Evolutionary conservation across 2,113 vertebrate species (phyloP), one percentile per base, ranked within the genome.

Genomic region (Amphilophus citrinellus): DNA sequence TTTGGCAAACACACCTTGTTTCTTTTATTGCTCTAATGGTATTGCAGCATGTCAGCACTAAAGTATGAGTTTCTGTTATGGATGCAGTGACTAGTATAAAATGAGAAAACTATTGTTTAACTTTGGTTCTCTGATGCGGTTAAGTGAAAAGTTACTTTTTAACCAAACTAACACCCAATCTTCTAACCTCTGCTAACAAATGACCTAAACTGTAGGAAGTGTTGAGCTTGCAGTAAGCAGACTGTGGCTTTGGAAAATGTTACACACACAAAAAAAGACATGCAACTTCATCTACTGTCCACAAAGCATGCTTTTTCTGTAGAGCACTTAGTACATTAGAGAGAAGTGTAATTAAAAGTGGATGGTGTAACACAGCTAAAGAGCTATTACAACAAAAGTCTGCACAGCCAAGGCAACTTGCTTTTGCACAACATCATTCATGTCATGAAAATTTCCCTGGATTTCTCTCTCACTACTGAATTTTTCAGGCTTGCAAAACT

Each of bases 311-410:
- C 65, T 24, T 11, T 30, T 30, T n/a, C 42, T 50, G 15, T 71
- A 50, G 27, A 50, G 42, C 22, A 30, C 42, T 68, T 50, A 13
- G 42, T 44, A 5, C 42, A 50, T 6, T 30, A 50, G 65, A 68
- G 13, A 50, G 24, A 27, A n/a, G 44, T 2, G 32, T 73, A 73
- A 53, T 53, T 73, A 73, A 73, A 53, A 53, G 30, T 13, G 1
- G 44, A 73, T 73, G 66, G 44, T 73, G 66, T 27, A 73, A 53
- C 17, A 53, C 24, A 73, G 44, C 66, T 73, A 73, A 73, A 20
- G 32, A 73, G 47, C 66, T 32, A 73, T 53, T 73, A 32, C 44
- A 53, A 53, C 24, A 73, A 73, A 73, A 3, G 27, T 73, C 66
- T 53, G 27, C 5, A 8, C 66, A 71, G 3, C 44, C 24, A 71